A percentile compares a stretch with the other conserved stretches of the same genome.
phyloP scores from a whole-genome alignment of 2,888 invertebrate species.

The Apamea sordens region DNA sequence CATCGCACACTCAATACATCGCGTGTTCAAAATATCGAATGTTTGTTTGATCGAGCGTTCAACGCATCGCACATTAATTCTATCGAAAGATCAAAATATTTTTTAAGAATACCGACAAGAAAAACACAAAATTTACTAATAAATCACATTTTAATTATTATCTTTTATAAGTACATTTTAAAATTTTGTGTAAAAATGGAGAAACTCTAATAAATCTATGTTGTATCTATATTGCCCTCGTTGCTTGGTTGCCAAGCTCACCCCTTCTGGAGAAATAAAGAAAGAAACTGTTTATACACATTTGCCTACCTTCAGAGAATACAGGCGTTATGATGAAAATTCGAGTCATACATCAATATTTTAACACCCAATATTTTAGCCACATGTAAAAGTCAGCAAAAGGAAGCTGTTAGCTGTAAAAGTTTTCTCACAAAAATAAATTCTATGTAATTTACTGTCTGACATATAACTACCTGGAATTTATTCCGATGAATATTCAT shows the following conservation, averaged over 20 bases:
- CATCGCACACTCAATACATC: too few species aligned
- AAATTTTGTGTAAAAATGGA: too few species aligned
- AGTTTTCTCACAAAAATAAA: conserved; percentile 57
- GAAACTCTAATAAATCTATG: too few species aligned
- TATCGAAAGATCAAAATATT: too few species aligned
- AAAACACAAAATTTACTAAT: too few species aligned
- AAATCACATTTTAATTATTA: too few species aligned
- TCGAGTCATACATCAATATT: background rate
- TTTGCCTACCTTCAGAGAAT: background rate
- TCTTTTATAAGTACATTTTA: too few species aligned
- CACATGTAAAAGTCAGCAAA: conserved; percentile 5
- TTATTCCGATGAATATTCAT: conserved; percentile 64
- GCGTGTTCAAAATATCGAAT: too few species aligned
- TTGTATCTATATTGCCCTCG: too few species aligned
- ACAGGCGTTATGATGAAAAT: background rate
- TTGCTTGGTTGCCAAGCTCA: background rate
- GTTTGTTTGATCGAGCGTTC: too few species aligned
- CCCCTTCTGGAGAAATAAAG: background rate
- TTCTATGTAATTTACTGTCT: conserved; percentile 54
- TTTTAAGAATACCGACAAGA: too few species aligned
- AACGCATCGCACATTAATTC: too few species aligned
- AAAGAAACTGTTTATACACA: background rate
- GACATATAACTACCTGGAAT: conserved; percentile 55
- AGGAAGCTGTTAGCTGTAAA: conserved; percentile 18
- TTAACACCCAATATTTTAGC: background rate